phyloP scores from a whole-genome alignment of 2,797 vertebrate genomes.

The Neostethus bicornis region DNA sequence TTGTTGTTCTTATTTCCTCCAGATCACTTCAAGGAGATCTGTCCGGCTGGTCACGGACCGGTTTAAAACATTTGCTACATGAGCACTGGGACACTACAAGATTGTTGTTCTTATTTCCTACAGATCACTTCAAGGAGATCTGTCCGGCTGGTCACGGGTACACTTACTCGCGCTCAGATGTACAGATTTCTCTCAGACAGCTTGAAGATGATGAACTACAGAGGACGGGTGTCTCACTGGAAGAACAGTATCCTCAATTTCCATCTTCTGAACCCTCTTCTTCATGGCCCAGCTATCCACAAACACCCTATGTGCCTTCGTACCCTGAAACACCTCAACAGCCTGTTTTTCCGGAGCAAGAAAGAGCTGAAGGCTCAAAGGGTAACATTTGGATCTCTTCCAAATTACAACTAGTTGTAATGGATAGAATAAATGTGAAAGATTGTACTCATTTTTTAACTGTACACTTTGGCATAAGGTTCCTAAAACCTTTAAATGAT shows the following conservation, averaged over 20 bases:
- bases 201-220: constrained; percentile 86
- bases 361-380: constrained; percentile 39
- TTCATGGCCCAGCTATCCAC: constrained; percentile 48
- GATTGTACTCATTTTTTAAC: neutral
- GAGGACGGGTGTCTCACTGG: constrained; percentile 60
- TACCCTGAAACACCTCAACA: constrained; percentile 52
- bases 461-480: neutral
- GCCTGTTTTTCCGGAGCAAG: constrained; percentile 41
- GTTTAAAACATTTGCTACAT: too few species aligned
- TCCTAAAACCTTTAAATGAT: constrained; percentile 14
- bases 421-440: constrained; percentile 19
- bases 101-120: constrained; percentile 26
- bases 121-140: constrained; percentile 85
- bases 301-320: constrained; percentile 48
- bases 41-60: constrained; percentile 84
- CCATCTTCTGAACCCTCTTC: constrained; percentile 60
- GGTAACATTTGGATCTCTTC: constrained; percentile 47
- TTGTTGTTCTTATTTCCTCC: constrained; percentile 32
- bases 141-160: constrained; percentile 84
- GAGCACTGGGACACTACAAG: too few species aligned
- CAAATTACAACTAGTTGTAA: constrained; percentile 8
- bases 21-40: constrained; percentile 86
- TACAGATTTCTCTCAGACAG: constrained; percentile 84
- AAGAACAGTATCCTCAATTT: constrained; percentile 62
- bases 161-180: constrained; percentile 81